Conservation (phyloP, 2,888 invertebrate genomes). For the Notocelia uddmanniana region DNA sequence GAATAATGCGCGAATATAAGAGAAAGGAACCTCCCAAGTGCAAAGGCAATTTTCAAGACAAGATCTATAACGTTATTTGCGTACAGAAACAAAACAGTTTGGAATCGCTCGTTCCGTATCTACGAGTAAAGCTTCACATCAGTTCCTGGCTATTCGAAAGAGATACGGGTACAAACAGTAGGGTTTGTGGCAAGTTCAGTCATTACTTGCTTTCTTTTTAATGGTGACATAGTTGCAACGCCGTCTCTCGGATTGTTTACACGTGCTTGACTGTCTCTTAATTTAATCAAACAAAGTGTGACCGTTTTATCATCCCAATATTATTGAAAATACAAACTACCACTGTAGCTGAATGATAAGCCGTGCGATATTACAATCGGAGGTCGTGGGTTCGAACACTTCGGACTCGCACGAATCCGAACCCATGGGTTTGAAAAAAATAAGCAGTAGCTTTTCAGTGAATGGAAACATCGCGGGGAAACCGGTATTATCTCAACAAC, state of each 20-base stretch:
- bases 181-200: constrained; percentile 16
- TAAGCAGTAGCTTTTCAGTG: too few species aligned
- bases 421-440: too few species aligned
- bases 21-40: background rate
- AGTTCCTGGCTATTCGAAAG: background rate
- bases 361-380: too few species aligned
- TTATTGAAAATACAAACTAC: too few species aligned
- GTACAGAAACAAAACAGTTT: constrained; percentile 10
- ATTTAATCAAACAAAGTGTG: too few species aligned
- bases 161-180: constrained; percentile 15
- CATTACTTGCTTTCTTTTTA: constrained; percentile 30
- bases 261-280: background rate
- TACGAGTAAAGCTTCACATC: background rate
- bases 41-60: background rate
- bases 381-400: too few species aligned
- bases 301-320: too few species aligned
- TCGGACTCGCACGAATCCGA: too few species aligned
- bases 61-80: constrained; percentile 5
- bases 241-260: background rate
- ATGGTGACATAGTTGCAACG: constrained; percentile 8
- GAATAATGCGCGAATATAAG: background rate
- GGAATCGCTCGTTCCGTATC: constrained; percentile 16
- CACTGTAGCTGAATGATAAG: too few species aligned
- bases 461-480: too few species aligned
- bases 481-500: too few species aligned